These are phyloP conservation scores for Verasper variegatus DNA, from an alignment of 2,113 vertebrate genomes.

Conservation along the genomic window DNA sequence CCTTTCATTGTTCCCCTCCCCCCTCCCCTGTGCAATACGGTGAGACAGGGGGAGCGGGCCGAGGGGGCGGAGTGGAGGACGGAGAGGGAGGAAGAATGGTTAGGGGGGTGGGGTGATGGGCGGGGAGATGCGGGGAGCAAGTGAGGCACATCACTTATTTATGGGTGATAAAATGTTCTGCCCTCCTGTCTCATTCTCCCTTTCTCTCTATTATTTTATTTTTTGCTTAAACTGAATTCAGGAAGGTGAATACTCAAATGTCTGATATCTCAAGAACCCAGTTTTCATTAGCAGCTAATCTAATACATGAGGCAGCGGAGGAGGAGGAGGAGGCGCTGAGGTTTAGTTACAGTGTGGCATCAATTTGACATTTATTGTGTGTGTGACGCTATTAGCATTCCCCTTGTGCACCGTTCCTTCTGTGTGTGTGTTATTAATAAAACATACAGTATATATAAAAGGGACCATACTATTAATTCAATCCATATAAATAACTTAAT, in stretches of 20 bases:
- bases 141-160: conserved; percentile 64
- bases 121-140: conserved; percentile 5
- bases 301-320: conserved; percentile 19
- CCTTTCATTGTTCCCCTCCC: conserved; percentile 54
- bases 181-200: conserved; percentile 9
- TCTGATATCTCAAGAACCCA: conserved; percentile 1
- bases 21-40: conserved; percentile 29
- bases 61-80: conserved; percentile 28
- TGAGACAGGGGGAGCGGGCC: conserved; percentile 26
- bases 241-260: conserved; percentile 4
- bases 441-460: conserved; percentile 65
- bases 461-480: conserved; percentile 55
- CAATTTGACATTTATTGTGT: conserved; percentile 55
- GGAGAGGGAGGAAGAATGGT: conserved; percentile 31
- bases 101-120: neutral
- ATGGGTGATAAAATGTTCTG: conserved; percentile 54
- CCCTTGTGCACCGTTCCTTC: conserved; percentile 56
- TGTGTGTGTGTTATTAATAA: conserved; percentile 70
- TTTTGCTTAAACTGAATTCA: conserved; percentile 8
- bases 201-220: neutral
- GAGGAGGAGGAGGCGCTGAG: conserved; percentile 46
- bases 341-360: conserved; percentile 58
- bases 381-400: conserved; percentile 60
- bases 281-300: conserved; percentile 9
- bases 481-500: conserved; percentile 54